Evolutionary conservation across 2,113 vertebrate genomes (phyloP).

Genomic region (Eolophus roseicapilla): DNA sequence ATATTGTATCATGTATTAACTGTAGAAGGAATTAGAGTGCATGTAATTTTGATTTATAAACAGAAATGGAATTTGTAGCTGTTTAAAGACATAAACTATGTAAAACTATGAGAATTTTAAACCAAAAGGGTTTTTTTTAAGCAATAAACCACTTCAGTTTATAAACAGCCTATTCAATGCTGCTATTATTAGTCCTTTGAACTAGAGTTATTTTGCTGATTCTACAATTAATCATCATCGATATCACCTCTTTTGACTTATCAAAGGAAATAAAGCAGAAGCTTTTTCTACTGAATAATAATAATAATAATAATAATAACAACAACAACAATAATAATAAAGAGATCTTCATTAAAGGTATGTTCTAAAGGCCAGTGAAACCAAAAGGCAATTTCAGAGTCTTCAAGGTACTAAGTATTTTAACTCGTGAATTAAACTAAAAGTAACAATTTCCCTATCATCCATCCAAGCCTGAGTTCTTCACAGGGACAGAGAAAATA

Average conservation of each 20-base stretch:
- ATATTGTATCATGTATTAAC: neutral
- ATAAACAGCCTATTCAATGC: neutral
- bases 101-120: neutral
- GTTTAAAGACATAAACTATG: neutral
- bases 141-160: neutral
- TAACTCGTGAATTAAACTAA: neutral
- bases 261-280: neutral
- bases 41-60: neutral
- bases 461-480: neutral
- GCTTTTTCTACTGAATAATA: neutral
- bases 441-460: neutral
- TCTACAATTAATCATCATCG: neutral
- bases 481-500: neutral
- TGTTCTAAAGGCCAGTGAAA: neutral
- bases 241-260: neutral
- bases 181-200: neutral
- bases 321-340: neutral
- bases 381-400: neutral
- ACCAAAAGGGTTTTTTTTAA: neutral
- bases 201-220: neutral
- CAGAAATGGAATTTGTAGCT: neutral
- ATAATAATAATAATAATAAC: neutral
- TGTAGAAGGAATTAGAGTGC: neutral
- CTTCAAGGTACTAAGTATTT: neutral
- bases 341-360: neutral